These are phyloP conservation scores for Aphaenogaster rudis DNA, from an alignment of 1,140 invertebrate genomes.

Conservation along the genomic window DNA sequence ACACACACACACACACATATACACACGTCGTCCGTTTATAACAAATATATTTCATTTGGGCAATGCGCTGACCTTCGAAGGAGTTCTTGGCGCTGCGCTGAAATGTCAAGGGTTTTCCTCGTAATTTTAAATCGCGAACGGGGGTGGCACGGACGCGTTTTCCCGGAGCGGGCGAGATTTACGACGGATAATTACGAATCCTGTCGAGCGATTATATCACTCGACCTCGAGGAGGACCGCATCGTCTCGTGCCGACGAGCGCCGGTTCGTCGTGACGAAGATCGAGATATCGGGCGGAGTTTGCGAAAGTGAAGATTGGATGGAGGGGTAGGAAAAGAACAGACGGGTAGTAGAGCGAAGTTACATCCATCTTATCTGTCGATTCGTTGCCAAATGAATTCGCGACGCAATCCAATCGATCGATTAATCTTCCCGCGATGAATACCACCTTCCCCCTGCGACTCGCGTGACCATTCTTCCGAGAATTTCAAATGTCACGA, in stretches of 20 bases:
- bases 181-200: conserved; percentile 1
- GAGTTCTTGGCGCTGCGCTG: conserved; percentile 10
- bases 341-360: conserved; percentile 32
- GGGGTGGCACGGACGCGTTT: not conserved
- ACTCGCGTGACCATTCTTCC: not conserved
- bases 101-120: conserved; percentile 28
- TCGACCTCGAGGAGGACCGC: not conserved
- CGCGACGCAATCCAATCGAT: conserved; percentile 45
- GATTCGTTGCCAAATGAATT: conserved; percentile 68
- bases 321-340: not conserved
- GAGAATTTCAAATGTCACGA: conserved; percentile 24
- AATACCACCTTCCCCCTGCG: conserved; percentile 40
- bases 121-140: conserved; percentile 10
- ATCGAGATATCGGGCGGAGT: conserved; percentile 17
- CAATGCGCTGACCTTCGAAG: conserved; percentile 30
- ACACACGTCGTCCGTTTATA: not conserved
- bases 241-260: not conserved
- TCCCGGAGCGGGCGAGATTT: not conserved
- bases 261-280: conserved; percentile 1
- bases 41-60: conserved; percentile 24
- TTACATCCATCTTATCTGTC: conserved; percentile 67
- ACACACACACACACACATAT: too few species aligned
- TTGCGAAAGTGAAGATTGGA: conserved; percentile 1
- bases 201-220: not conserved
- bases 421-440: conserved; percentile 68